Evolutionary conservation across 1,140 invertebrate species (phyloP).

Genomic region (Argopecten irradians): DNA sequence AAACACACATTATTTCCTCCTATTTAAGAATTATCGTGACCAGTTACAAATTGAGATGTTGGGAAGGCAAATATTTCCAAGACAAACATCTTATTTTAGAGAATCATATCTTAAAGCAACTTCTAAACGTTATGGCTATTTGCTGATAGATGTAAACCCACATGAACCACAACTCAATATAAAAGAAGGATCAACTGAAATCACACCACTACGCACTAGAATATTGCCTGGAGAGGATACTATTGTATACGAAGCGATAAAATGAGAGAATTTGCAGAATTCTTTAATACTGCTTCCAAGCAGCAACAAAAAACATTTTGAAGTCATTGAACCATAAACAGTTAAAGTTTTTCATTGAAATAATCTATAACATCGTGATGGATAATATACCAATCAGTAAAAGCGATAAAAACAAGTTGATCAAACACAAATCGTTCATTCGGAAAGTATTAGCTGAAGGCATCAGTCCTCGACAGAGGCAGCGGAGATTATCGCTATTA

Average conservation of each 20-base stretch:
- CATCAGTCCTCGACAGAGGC: neutral
- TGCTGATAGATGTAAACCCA: neutral
- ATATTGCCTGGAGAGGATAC: conserved; percentile 37
- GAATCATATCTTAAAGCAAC: neutral
- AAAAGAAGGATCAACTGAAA: neutral
- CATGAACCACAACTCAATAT: neutral
- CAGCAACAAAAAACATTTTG: neutral
- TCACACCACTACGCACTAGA: neutral
- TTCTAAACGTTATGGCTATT: neutral
- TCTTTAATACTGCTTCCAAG: neutral
- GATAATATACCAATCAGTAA: neutral
- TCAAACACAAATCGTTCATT: neutral
- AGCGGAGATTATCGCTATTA: neutral
- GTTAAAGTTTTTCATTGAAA: conserved; percentile 25
- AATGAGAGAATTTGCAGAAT: conserved; percentile 17
- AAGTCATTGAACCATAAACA: neutral
- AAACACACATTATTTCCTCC: no score
- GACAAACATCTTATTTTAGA: no score
- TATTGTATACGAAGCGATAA: conserved; percentile 23
- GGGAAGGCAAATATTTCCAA: no score
- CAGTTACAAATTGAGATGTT: conserved; percentile 6
- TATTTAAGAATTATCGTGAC: no score
- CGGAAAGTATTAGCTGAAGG: neutral
- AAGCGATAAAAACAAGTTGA: neutral
- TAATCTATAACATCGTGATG: conserved; percentile 12